These are phyloP conservation scores for Augochlorella aurata DNA, from an alignment of 2,888 invertebrate genomes.

Conservation along the genomic window DNA sequence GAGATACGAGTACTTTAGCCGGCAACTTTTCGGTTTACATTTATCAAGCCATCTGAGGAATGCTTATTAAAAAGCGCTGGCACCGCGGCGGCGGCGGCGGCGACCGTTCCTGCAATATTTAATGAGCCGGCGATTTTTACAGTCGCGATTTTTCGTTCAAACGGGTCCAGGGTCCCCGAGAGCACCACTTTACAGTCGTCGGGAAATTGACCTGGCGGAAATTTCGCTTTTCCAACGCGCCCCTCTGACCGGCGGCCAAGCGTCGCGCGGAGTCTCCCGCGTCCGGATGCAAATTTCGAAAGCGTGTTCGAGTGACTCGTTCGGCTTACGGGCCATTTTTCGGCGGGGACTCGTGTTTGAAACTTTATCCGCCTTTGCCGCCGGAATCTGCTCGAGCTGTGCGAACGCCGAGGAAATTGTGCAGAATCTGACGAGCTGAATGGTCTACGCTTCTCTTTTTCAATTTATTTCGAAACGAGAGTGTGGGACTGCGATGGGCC, in stretches of 20 bases:
- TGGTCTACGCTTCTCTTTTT: too few relatives aligned
- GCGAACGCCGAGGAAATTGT: too few relatives aligned
- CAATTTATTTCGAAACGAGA: background rate
- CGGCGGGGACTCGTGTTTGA: too few relatives aligned
- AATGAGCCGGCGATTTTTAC: background rate
- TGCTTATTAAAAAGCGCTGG: background rate
- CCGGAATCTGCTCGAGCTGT: too few relatives aligned
- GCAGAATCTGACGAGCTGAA: too few relatives aligned
- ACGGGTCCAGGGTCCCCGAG: background rate
- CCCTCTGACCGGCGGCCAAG: background rate
- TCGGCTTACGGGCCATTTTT: too few relatives aligned
- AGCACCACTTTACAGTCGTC: background rate
- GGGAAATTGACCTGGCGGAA: background rate
- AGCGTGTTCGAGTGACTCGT: too few relatives aligned
- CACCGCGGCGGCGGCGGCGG: background rate
- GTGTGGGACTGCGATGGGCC: too few relatives aligned
- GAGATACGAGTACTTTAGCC: background rate
- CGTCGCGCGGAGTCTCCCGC: background rate
- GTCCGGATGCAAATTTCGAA: too few relatives aligned
- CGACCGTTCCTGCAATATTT: background rate
- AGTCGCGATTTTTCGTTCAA: background rate
- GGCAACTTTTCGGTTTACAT: constrained; percentile 6
- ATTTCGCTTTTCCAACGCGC: background rate
- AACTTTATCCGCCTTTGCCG: too few relatives aligned
- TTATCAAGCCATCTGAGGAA: background rate